phyloP scores from a whole-genome alignment of 2,888 invertebrate species.

The Noctua janthina region DNA sequence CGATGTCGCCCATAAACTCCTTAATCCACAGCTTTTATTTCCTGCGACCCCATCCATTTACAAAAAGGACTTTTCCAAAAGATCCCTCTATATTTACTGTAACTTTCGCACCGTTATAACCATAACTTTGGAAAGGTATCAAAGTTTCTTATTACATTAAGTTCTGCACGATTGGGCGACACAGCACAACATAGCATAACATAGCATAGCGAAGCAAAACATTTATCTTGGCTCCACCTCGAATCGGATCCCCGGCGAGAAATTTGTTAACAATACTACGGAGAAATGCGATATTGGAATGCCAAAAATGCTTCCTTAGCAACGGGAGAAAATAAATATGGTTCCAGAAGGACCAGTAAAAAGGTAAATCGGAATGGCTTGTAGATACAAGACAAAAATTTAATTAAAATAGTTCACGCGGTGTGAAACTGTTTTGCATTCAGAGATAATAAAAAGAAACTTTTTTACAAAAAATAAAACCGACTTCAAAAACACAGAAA shows the following conservation, averaged over 20 bases:
- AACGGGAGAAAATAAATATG: slow-evolving; percentile 13
- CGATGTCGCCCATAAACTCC: slow-evolving; percentile 22
- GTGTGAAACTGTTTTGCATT: background rate
- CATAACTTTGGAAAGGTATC: slow-evolving; percentile 47
- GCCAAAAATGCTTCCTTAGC: slow-evolving; percentile 41
- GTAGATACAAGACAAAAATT: too few relatives aligned
- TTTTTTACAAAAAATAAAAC: too few relatives aligned
- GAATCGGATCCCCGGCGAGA: slow-evolving; percentile 30
- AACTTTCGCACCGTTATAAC: slow-evolving; percentile 50
- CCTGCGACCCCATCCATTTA: slow-evolving; percentile 27
- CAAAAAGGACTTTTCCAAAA: slow-evolving; percentile 22
- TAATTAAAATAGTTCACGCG: background rate
- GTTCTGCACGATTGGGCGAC: slow-evolving; percentile 63
- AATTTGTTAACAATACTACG: slow-evolving; percentile 64
- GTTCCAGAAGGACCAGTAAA: slow-evolving; percentile 14
- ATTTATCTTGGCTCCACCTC: slow-evolving; percentile 55
- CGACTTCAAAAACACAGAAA: too few relatives aligned
- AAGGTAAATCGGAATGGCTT: background rate
- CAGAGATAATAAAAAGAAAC: background rate
- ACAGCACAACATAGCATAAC: slow-evolving; percentile 26
- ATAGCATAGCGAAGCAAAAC: slow-evolving; percentile 24
- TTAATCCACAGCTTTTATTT: slow-evolving; percentile 30
- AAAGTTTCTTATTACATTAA: slow-evolving; percentile 65
- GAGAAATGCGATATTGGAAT: slow-evolving; percentile 60
- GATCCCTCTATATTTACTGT: slow-evolving; percentile 48